Evolutionary conservation across 2,797 vertebrate species (phyloP).

Genomic region (Neostethus bicornis): DNA sequence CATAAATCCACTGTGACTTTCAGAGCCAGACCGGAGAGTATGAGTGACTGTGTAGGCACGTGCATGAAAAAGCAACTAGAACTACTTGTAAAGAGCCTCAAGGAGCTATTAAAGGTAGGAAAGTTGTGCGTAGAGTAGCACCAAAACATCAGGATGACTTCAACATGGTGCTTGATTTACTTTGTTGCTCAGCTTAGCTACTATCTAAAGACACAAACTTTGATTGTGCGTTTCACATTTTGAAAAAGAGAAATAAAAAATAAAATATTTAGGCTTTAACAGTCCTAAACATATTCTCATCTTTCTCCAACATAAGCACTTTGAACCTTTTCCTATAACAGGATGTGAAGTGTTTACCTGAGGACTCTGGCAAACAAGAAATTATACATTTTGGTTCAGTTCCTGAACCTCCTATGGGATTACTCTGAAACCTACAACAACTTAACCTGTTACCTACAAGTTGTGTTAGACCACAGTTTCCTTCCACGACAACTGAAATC

Average conservation of each 20-base stretch:
- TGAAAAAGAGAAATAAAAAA: neutral
- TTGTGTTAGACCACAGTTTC: neutral
- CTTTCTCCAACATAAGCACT: neutral
- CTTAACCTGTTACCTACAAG: neutral
- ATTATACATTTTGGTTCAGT: neutral
- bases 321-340: neutral
- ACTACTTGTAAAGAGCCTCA: slow-evolving; percentile 24
- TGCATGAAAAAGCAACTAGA: slow-evolving; percentile 24
- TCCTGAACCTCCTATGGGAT: neutral
- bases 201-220: neutral
- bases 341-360: neutral
- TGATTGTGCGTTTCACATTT: neutral
- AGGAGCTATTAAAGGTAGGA: slow-evolving; percentile 41
- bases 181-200: slow-evolving; percentile 13
- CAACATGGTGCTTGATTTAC: slow-evolving; percentile 14
- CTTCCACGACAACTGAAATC: neutral
- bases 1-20: slow-evolving; percentile 66
- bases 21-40: slow-evolving; percentile 51
- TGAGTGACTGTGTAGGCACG: slow-evolving; percentile 30
- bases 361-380: neutral
- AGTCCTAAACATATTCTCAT: neutral
- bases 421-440: neutral
- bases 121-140: slow-evolving; percentile 49
- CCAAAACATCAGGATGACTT: slow-evolving; percentile 37
- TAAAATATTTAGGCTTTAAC: neutral